Evolutionary conservation across 2,888 invertebrate genomes (phyloP).

Genomic region (Sphecodes monilicornis): DNA sequence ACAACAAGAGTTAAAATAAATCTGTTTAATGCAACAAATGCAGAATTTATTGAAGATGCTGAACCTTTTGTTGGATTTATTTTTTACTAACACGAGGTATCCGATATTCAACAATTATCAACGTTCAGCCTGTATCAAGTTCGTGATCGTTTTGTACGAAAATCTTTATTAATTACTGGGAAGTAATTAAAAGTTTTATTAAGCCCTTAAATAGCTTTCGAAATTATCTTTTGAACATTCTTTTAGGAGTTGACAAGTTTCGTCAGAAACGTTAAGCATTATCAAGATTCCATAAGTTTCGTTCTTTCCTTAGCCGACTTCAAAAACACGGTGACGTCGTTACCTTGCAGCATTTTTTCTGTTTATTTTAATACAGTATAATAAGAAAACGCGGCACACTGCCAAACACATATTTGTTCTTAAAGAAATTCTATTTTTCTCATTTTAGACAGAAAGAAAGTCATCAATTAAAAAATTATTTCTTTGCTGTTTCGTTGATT

Average conservation of each 20-base stretch:
- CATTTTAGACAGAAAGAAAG: too few species aligned
- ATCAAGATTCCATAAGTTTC: slow-evolving; percentile 47
- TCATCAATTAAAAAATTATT: too few species aligned
- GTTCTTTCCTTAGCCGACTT: neutral
- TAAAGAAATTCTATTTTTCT: too few species aligned
- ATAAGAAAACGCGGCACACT: neutral
- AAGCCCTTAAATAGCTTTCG: slow-evolving; percentile 57
- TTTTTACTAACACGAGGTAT: neutral
- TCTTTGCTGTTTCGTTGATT: too few species aligned
- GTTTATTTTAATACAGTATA: neutral
- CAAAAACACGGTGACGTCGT: neutral
- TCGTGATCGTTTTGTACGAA: slow-evolving; percentile 40
- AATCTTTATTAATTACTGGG: slow-evolving; percentile 56
- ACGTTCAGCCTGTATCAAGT: slow-evolving; percentile 14
- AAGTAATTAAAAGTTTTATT: slow-evolving; percentile 64
- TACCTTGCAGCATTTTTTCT: neutral
- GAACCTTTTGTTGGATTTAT: neutral
- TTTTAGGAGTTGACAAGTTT: slow-evolving; percentile 42
- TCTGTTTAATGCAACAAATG: too few species aligned
- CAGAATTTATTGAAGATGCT: too few species aligned
- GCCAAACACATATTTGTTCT: too few species aligned
- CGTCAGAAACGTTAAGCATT: slow-evolving; percentile 41
- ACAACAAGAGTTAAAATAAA: neutral
- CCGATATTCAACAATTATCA: slow-evolving; percentile 67
- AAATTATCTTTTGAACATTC: slow-evolving; percentile 55